Evolutionary conservation across 2,888 invertebrate species (phyloP).

Genomic region (Aphodius sticticus): DNA sequence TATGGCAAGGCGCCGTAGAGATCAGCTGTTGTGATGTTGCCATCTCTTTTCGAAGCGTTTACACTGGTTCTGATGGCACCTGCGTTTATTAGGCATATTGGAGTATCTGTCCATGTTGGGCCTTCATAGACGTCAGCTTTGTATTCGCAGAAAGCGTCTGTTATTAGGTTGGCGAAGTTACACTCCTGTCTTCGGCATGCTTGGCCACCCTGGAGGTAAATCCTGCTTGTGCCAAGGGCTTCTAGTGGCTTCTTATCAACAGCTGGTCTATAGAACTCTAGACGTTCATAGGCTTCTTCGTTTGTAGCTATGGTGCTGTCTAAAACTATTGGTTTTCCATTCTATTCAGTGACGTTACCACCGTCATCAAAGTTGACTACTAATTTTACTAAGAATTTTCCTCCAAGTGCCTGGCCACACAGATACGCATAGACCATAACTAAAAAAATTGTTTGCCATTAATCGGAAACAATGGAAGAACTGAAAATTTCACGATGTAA

Average conservation of each 20-base stretch:
- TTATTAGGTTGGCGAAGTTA: constrained; percentile 83
- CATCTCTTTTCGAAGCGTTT: constrained; percentile 54
- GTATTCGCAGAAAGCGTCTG: constrained; percentile 77
- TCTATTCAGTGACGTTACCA: constrained; percentile 72
- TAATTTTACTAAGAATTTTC: constrained; percentile 87
- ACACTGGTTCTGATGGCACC: constrained; percentile 81
- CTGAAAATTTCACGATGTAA: too few relatives aligned
- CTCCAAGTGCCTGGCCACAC: too few relatives aligned
- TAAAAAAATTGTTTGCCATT: too few relatives aligned
- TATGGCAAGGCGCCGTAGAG: constrained; percentile 80
- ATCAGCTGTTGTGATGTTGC: constrained; percentile 75
- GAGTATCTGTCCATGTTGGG: constrained; percentile 77
- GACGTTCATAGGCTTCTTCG: constrained; percentile 65
- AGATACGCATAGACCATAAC: too few relatives aligned
- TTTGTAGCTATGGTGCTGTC: constrained; percentile 73
- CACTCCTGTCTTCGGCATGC: constrained; percentile 79
- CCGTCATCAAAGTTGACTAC: constrained; percentile 72
- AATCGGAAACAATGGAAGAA: too few relatives aligned
- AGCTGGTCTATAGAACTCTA: constrained; percentile 68
- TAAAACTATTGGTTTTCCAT: constrained; percentile 81
- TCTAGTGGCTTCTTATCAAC: constrained; percentile 62
- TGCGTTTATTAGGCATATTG: constrained; percentile 78
- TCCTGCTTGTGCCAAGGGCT: constrained; percentile 74
- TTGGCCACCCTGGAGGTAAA: constrained; percentile 56
- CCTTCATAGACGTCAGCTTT: constrained; percentile 62